Percentiles rank a stretch among this genome's conserved stretches.
Conservation (phyloP, 2,113 vertebrate genomes). For the Saguinus midas region DNA sequence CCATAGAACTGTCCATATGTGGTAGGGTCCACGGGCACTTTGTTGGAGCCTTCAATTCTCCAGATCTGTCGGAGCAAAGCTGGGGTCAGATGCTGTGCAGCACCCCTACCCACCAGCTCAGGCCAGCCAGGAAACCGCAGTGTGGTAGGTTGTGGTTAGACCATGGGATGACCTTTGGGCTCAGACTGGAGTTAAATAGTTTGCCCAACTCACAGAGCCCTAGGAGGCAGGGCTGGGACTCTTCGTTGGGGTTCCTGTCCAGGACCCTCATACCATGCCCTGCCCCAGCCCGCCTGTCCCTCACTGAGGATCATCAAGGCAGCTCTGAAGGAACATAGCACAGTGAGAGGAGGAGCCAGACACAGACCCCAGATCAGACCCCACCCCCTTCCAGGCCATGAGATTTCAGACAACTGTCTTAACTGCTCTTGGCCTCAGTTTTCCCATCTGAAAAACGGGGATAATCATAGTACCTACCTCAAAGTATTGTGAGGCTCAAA, state of each 20-base stretch:
- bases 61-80: conserved; percentile 88
- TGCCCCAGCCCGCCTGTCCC: rapidly evolving
- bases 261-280: rapidly evolving
- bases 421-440: not conserved
- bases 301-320: not conserved
- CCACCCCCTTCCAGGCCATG: too few species aligned
- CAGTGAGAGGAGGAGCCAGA: not conserved
- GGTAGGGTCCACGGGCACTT: conserved; percentile 88
- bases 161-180: rapidly evolving
- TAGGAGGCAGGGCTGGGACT: not conserved
- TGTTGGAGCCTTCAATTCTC: conserved; percentile 93
- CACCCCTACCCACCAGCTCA: rapidly evolving
- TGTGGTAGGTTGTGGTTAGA: rapidly evolving
- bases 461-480: not conserved
- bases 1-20: conserved; percentile 95
- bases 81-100: rapidly evolving
- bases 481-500: not conserved
- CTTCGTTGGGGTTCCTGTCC: not conserved
- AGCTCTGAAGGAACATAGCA: not conserved
- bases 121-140: not conserved
- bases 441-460: not conserved
- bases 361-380: not conserved
- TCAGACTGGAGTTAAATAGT: not conserved
- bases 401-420: not conserved
- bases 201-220: not conserved